These are phyloP conservation scores for Pelochelys cantorii DNA, from an alignment of 2,797 vertebrate species.

Conservation along the genomic window DNA sequence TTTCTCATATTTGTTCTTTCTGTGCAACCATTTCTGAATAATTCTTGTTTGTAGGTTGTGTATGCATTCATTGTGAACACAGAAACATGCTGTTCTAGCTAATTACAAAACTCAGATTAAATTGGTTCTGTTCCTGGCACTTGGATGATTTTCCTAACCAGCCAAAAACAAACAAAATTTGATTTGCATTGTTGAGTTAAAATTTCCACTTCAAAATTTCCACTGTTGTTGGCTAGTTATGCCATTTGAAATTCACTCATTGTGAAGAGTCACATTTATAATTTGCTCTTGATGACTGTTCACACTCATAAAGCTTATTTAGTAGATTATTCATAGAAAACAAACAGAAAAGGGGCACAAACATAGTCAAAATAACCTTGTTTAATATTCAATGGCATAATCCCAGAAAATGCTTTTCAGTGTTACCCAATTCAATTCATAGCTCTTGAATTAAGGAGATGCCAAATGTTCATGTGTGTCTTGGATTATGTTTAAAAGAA, in stretches of 20 bases:
- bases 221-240: neutral
- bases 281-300: neutral
- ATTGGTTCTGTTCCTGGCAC: neutral
- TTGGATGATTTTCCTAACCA: neutral
- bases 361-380: neutral
- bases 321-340: slow-evolving; percentile 5
- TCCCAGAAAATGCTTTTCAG: slow-evolving; percentile 8
- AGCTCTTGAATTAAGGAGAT: neutral
- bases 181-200: neutral
- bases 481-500: neutral
- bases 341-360: neutral
- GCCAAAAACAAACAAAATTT: neutral
- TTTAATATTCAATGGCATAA: neutral
- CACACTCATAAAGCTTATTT: neutral
- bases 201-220: neutral
- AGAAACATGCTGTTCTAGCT: neutral
- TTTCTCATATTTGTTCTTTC: neutral
- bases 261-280: slow-evolving; percentile 16
- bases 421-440: neutral
- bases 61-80: neutral
- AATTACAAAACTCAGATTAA: neutral
- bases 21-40: neutral
- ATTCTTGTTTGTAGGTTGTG: neutral
- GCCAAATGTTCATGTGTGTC: neutral
- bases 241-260: neutral